Conservation (phyloP, 2,113 vertebrate genomes). For the Amblyopsis rosae region DNA sequence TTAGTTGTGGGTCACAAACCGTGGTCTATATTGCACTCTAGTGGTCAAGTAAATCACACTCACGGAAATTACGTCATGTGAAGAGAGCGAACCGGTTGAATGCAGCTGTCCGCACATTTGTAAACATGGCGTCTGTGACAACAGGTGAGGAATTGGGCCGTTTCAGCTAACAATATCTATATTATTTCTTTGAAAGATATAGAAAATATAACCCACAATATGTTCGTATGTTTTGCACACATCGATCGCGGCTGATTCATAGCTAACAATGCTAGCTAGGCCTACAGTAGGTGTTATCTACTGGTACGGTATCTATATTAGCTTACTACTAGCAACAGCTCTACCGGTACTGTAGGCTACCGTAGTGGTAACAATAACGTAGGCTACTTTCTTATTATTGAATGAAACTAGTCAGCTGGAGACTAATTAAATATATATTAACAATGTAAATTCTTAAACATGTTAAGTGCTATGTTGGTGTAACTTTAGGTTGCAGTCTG, state of each 20-base stretch:
- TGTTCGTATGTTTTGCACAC: not conserved
- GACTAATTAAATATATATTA: too few relatives aligned
- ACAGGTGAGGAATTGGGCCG: slow-evolving; percentile 74
- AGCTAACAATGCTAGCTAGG: not conserved
- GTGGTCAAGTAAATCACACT: slow-evolving; percentile 19
- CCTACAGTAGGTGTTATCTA: not conserved
- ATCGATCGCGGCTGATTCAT: not conserved
- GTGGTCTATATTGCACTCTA: slow-evolving; percentile 43
- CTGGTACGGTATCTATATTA: too few relatives aligned
- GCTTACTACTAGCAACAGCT: too few relatives aligned
- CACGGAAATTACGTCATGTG: slow-evolving; percentile 60
- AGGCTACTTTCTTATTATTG: too few relatives aligned
- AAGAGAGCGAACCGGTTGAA: slow-evolving; percentile 12
- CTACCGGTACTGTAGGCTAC: too few relatives aligned
- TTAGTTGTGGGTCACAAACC: not conserved
- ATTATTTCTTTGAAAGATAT: not conserved
- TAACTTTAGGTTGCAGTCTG: too few relatives aligned
- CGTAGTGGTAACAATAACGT: too few relatives aligned
- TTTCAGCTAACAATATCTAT: not conserved
- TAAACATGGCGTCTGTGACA: slow-evolving; percentile 81
- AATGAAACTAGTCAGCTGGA: too few relatives aligned
- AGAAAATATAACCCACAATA: not conserved
- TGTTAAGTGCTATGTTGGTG: too few relatives aligned
- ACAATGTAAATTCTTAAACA: too few relatives aligned
- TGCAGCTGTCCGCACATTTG: slow-evolving; percentile 24